Evolutionary conservation across 1,140 invertebrate genomes (phyloP).

Genomic region (Nautilus pompilius): DNA sequence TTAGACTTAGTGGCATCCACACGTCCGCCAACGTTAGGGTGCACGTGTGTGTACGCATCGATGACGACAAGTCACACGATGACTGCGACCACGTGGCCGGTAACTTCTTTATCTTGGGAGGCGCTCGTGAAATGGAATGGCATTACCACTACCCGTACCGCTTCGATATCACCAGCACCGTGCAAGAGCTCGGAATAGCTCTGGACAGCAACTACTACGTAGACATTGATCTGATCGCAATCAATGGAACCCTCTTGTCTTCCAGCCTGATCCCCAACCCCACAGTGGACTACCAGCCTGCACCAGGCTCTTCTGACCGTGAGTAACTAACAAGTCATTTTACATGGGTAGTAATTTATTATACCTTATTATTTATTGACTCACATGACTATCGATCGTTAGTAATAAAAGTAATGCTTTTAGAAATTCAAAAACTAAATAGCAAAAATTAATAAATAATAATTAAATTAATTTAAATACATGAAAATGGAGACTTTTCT

Average conservation of each 20-base stretch:
- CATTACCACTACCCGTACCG: conserved; percentile 14
- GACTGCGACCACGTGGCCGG: conserved; percentile 17
- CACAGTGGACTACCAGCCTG: conserved; percentile 8
- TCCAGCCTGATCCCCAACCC: conserved; percentile 10
- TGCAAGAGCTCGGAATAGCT: not conserved
- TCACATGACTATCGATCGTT: not conserved
- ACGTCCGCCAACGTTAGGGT: conserved; percentile 9
- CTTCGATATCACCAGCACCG: conserved; percentile 18
- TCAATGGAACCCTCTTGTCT: conserved; percentile 17
- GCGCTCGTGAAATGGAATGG: conserved; percentile 21
- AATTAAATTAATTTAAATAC: not conserved
- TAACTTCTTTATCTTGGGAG: conserved; percentile 25
- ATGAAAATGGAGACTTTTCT: too few species aligned
- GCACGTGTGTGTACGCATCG: not conserved
- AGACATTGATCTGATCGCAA: conserved; percentile 8
- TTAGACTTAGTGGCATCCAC: conserved; percentile 13
- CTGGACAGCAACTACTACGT: conserved; percentile 14
- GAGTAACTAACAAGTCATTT: conserved; percentile 5
- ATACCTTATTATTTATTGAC: not conserved
- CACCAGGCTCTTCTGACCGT: conserved; percentile 8
- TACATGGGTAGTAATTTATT: not conserved
- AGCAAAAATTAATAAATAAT: not conserved
- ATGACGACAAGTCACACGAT: conserved; percentile 7
- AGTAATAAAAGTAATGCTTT: not conserved
- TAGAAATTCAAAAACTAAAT: not conserved